Conservation (phyloP, 2,888 invertebrate species). For the Eupithecia dodoneata region DNA sequence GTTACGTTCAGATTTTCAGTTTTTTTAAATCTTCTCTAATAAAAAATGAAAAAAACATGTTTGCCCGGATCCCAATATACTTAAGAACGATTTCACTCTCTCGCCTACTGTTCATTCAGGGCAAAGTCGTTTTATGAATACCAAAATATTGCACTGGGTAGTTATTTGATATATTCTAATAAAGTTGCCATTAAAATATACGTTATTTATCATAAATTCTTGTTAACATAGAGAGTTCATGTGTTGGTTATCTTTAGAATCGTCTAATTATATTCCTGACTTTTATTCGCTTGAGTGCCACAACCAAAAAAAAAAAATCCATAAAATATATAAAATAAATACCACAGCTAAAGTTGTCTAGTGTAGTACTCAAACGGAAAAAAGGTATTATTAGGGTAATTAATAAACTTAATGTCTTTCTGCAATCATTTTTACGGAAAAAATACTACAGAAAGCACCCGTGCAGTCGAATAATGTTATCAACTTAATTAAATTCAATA, state of each 20-base stretch:
- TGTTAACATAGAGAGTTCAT: conserved; percentile 26
- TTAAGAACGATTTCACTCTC: no score
- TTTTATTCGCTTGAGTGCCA: conserved; percentile 50
- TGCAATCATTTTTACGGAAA: conserved; percentile 79
- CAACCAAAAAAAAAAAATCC: background rate
- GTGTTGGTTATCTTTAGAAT: conserved; percentile 38
- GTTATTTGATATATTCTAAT: background rate
- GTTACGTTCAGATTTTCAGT: background rate
- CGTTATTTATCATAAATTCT: background rate
- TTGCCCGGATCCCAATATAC: no score
- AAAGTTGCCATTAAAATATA: background rate
- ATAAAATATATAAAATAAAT: conserved; percentile 14
- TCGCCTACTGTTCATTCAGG: no score
- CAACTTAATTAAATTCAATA: background rate
- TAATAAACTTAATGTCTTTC: conserved; percentile 65
- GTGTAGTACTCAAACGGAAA: conserved; percentile 46
- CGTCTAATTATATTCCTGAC: conserved; percentile 55
- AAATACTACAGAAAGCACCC: conserved; percentile 72
- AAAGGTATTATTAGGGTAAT: conserved; percentile 59
- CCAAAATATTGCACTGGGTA: background rate
- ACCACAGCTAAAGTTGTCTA: conserved; percentile 24
- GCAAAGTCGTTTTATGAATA: no score
- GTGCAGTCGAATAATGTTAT: conserved; percentile 55
- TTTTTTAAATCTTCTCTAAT: no score
- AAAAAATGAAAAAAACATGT: no score